Evolutionary conservation across 2,113 vertebrate genomes (phyloP).

Genomic region (Siniperca knerii): DNA sequence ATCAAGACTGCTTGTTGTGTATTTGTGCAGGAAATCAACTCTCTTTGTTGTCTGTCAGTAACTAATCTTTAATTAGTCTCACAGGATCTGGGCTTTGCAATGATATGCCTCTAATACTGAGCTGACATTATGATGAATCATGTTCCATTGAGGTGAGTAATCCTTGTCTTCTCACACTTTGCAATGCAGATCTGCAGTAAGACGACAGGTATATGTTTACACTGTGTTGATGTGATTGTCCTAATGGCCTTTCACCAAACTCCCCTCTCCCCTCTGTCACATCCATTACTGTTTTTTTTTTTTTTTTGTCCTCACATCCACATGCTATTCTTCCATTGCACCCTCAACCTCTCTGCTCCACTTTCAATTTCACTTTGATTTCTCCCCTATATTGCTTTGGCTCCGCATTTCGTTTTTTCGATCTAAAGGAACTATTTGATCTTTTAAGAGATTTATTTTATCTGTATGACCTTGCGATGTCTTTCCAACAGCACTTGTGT

Average conservation of each 20-base stretch:
- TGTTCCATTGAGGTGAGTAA: constrained; percentile 28
- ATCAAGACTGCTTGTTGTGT: constrained; percentile 18
- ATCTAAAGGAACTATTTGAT: constrained; percentile 77
- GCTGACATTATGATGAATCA: constrained; percentile 23
- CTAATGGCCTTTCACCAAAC: constrained; percentile 51
- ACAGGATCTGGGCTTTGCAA: background rate
- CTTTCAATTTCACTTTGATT: constrained; percentile 50
- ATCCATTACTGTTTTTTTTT: background rate
- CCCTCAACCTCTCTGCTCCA: constrained; percentile 16
- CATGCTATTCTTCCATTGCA: constrained; percentile 22
- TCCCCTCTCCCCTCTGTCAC: constrained; percentile 38
- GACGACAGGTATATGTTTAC: constrained; percentile 33
- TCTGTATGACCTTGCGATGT: constrained; percentile 74
- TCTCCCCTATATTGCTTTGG: background rate
- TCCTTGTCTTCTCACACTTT: background rate
- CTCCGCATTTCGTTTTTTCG: constrained; percentile 45
- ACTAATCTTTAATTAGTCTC: constrained; percentile 32
- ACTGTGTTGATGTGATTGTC: constrained; percentile 34
- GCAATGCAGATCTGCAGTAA: constrained; percentile 23
- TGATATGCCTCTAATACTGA: background rate
- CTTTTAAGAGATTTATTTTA: constrained; percentile 73
- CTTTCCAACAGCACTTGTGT: constrained; percentile 43
- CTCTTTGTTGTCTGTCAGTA: constrained; percentile 2
- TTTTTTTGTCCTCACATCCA: constrained; percentile 16
- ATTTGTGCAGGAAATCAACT: background rate